phyloP scores from a whole-genome alignment of 2,113 vertebrate species.

The Brachypodius melanocephalos region DNA sequence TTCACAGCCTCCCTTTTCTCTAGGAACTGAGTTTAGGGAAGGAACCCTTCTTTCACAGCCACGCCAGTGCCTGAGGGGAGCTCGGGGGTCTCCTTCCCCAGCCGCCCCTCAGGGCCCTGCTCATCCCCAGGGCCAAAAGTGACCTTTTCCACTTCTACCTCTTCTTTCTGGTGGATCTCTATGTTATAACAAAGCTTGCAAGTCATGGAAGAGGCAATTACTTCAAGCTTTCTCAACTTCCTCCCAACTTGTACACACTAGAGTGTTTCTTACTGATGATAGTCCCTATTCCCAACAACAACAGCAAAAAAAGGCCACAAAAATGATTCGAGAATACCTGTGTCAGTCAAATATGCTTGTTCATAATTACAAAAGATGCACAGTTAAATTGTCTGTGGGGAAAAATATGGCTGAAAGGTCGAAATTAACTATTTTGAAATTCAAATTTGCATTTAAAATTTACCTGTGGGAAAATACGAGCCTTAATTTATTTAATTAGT shows the following conservation, averaged over 20 bases:
- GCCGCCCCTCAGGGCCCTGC: accelerated
- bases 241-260: neutral
- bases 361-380: neutral
- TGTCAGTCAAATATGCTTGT: neutral
- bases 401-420: neutral
- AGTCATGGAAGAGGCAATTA: neutral
- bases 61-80: accelerated
- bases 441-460: neutral
- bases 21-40: neutral
- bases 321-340: neutral
- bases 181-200: slow-evolving; percentile 4
- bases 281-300: neutral
- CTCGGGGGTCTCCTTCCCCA: accelerated
- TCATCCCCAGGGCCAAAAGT: neutral
- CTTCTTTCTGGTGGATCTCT: neutral
- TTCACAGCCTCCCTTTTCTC: neutral
- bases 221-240: slow-evolving; percentile 10
- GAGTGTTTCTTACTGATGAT: slow-evolving; percentile 2
- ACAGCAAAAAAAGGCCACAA: neutral
- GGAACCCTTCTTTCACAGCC: accelerated
- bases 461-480: neutral
- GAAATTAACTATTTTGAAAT: slow-evolving; percentile 14
- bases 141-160: neutral
- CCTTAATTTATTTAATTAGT: neutral
- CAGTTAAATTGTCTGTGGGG: neutral